Evolutionary conservation across 1,140 invertebrate species (phyloP).

Genomic region (Leguminivora glycinivorella): DNA sequence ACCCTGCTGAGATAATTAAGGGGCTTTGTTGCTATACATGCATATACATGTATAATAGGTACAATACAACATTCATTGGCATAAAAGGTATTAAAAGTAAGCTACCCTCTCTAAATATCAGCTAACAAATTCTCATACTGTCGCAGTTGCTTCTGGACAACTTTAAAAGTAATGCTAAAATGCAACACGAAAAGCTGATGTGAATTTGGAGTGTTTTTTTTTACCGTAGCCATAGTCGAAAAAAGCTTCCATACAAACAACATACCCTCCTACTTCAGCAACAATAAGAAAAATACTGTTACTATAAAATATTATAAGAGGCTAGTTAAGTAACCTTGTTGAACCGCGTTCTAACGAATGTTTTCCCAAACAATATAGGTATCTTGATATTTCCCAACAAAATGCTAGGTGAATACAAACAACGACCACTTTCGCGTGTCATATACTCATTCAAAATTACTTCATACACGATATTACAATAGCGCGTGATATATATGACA

Average conservation of each 20-base stretch:
- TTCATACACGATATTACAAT: constrained; percentile 23
- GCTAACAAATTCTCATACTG: no score
- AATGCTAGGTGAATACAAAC: constrained; percentile 8
- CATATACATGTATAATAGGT: not conserved
- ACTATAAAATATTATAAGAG: not conserved
- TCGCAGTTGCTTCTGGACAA: no score
- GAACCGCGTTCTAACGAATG: not conserved
- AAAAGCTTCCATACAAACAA: no score
- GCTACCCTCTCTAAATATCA: no score
- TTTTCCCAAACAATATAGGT: constrained; percentile 10
- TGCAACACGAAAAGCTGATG: no score
- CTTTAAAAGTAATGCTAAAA: no score
- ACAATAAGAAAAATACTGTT: not conserved
- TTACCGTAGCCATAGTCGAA: no score
- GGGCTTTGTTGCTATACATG: not conserved
- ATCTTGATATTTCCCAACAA: constrained; percentile 16
- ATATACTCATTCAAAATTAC: constrained; percentile 21
- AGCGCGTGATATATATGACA: constrained; percentile 17
- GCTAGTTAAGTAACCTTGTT: not conserved
- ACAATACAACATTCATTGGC: not conserved
- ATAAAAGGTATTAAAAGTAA: not conserved
- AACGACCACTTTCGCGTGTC: constrained; percentile 23
- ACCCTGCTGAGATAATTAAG: not conserved
- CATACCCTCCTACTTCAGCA: not conserved
- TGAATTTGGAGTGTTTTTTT: no score